These are phyloP conservation scores for Drosophila koepferae DNA, from an alignment of 2,888 invertebrate species.

Conservation along the genomic window DNA sequence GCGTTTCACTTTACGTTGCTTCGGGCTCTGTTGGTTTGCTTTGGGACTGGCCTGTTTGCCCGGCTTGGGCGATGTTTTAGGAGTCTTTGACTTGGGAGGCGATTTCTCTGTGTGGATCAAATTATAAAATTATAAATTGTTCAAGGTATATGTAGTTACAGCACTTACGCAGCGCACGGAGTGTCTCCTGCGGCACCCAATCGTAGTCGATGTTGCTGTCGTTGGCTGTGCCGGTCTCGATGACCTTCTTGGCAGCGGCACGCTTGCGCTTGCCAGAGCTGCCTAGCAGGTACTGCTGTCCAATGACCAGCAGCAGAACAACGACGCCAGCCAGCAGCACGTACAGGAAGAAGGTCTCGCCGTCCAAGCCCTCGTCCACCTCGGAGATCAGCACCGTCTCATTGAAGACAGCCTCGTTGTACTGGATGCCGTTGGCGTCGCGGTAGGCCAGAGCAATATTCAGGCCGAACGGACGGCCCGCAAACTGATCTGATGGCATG, in stretches of 20 bases:
- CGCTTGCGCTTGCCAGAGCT: constrained; percentile 91
- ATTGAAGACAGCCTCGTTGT: constrained; percentile 96
- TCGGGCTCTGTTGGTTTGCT: constrained; percentile 89
- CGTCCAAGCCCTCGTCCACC: constrained; percentile 98
- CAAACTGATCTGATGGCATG: constrained; percentile 97
- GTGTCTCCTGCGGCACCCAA: constrained; percentile 97
- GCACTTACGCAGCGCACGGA: constrained; percentile 92
- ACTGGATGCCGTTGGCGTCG: constrained; percentile 89
- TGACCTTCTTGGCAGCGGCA: constrained; percentile 87
- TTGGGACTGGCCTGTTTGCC: constrained; percentile 87
- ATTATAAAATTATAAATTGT: background rate
- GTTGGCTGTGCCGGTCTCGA: constrained; percentile 96
- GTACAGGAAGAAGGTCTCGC: constrained; percentile 99
- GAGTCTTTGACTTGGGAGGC: constrained; percentile 88
- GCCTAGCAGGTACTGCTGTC: constrained; percentile 94
- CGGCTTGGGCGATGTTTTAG: constrained; percentile 86
- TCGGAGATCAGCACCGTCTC: constrained; percentile 98
- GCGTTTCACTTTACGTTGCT: constrained; percentile 91
- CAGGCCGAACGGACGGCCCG: constrained; percentile 97
- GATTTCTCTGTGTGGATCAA: constrained; percentile 88
- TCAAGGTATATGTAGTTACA: no score
- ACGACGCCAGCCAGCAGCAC: constrained; percentile 96
- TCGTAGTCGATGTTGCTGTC: constrained; percentile 98
- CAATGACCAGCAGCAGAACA: constrained; percentile 93
- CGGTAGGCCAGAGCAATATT: constrained; percentile 96